Evolutionary conservation across 2,113 vertebrate species (phyloP).

Genomic region (Lampris megalopsis): DNA sequence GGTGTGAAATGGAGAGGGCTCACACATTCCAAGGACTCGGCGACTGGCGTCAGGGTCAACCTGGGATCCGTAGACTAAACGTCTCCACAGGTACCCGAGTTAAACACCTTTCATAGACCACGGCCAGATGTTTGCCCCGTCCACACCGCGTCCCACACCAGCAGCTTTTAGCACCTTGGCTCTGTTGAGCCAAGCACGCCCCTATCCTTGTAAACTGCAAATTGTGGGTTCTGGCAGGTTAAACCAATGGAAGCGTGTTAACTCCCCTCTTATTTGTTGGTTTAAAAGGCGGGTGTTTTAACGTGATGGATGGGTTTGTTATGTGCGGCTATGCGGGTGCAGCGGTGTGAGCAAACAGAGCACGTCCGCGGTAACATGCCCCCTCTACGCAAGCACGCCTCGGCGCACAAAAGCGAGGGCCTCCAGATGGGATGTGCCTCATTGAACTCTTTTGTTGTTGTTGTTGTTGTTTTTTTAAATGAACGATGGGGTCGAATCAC

Average conservation of each 20-base stretch:
- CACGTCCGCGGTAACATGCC: background rate
- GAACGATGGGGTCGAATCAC: conserved; percentile 5
- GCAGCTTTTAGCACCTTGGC: background rate
- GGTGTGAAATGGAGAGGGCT: conserved; percentile 38
- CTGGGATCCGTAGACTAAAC: conserved; percentile 41
- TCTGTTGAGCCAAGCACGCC: background rate
- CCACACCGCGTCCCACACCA: background rate
- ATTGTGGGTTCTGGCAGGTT: background rate
- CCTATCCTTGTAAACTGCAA: background rate
- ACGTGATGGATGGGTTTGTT: conserved; percentile 12
- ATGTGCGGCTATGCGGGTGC: background rate
- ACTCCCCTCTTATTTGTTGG: background rate
- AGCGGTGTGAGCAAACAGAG: conserved; percentile 3
- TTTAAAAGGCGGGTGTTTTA: background rate
- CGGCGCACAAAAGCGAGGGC: background rate
- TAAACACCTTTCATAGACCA: conserved; percentile 9
- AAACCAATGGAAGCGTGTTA: background rate
- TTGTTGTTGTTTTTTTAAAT: conserved; percentile 2
- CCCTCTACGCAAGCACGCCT: background rate
- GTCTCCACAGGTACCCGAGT: conserved; percentile 34
- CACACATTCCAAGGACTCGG: conserved; percentile 32
- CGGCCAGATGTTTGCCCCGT: background rate
- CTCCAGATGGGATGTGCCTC: background rate
- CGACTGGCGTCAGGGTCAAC: conserved; percentile 22
- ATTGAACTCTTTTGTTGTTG: conserved; percentile 8